Conservation (phyloP, 2,888 invertebrate genomes). For the Acrocyrtus sp. region DNA sequence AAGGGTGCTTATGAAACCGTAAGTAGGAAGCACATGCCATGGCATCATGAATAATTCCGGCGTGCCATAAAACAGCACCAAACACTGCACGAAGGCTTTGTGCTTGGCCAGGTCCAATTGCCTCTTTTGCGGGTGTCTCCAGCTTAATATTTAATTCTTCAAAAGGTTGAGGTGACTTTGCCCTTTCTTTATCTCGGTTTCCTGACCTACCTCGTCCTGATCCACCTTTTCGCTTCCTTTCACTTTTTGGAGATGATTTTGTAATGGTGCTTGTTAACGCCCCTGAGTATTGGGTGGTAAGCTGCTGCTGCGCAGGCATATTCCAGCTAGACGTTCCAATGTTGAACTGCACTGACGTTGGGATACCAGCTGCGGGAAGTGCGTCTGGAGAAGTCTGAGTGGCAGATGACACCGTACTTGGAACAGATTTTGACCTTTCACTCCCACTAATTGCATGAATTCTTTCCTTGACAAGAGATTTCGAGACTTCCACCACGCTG, state of each 20-base stretch:
- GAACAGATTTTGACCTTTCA: slow-evolving; percentile 43
- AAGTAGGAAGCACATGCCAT: slow-evolving; percentile 98
- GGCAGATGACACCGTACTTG: slow-evolving; percentile 68
- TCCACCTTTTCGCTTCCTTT: slow-evolving; percentile 55
- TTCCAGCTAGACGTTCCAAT: slow-evolving; percentile 69
- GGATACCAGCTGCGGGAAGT: slow-evolving; percentile 67
- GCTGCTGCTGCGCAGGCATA: slow-evolving; percentile 69
- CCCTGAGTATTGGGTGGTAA: slow-evolving; percentile 14
- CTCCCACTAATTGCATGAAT: slow-evolving; percentile 65
- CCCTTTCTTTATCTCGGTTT: slow-evolving; percentile 48
- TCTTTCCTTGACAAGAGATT: slow-evolving; percentile 65
- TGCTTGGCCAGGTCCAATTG: slow-evolving; percentile 90
- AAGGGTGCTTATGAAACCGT: slow-evolving; percentile 80
- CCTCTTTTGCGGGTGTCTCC: slow-evolving; percentile 77
- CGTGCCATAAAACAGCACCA: slow-evolving; percentile 97
- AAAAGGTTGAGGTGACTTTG: slow-evolving; percentile 44
- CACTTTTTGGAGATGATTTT: slow-evolving; percentile 56
- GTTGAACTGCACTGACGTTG: slow-evolving; percentile 71
- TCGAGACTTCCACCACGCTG: slow-evolving; percentile 57
- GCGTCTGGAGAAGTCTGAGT: slow-evolving; percentile 76
- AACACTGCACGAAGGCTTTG: slow-evolving; percentile 94
- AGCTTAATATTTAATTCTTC: slow-evolving; percentile 49
- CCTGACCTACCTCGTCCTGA: slow-evolving; percentile 36
- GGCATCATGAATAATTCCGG: slow-evolving; percentile 96
- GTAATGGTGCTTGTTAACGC: not conserved